Conservation (phyloP, 2,797 vertebrate genomes). For the Oreochromis mossambicus region DNA sequence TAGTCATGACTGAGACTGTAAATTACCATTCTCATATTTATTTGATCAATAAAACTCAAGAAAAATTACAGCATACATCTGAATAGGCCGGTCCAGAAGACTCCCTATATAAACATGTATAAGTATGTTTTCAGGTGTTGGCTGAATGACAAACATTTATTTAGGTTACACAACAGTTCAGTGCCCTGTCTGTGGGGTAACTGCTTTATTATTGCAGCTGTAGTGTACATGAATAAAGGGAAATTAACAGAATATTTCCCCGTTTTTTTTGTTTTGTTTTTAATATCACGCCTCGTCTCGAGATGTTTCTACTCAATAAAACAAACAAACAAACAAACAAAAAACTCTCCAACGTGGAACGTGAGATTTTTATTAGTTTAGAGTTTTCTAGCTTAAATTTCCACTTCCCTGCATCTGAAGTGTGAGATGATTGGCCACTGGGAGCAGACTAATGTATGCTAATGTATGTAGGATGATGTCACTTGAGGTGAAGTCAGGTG, state of each 20-base stretch:
- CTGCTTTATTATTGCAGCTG: not conserved
- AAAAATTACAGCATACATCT: not conserved
- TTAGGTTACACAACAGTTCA: too few relatives aligned
- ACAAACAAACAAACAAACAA: too few relatives aligned
- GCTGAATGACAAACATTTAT: too few relatives aligned
- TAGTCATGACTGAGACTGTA: not conserved
- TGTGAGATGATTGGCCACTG: not conserved
- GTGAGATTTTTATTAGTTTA: not conserved
- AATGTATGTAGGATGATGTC: not conserved
- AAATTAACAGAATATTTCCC: not conserved
- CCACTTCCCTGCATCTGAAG: not conserved
- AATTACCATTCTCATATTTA: not conserved
- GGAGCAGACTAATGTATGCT: not conserved
- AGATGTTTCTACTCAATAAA: not conserved
- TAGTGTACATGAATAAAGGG: not conserved
- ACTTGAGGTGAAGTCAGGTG: not conserved
- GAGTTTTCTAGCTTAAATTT: not conserved
- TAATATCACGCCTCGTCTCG: accelerated
- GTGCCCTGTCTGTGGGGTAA: not conserved
- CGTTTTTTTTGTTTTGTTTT: too few relatives aligned
- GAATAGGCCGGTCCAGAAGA: not conserved
- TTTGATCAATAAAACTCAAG: not conserved
- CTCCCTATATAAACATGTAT: not conserved
- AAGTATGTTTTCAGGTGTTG: not conserved
- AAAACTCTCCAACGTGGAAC: accelerated